phyloP scores from a whole-genome alignment of 2,888 invertebrate genomes.

The Drosophila maculinotata region DNA sequence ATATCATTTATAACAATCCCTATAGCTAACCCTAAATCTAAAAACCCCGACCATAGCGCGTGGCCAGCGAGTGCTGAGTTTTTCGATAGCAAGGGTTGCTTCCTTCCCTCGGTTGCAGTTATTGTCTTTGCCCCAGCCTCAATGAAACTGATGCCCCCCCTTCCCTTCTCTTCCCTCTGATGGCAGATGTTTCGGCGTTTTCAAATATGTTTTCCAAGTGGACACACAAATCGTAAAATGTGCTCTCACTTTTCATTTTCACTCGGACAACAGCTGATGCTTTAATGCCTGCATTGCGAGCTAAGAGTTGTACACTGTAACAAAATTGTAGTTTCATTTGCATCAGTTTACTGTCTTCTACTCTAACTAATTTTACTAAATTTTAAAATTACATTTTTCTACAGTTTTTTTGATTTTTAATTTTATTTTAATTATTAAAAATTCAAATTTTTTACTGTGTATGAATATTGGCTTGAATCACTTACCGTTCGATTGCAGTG shows the following conservation, averaged over 20 bases:
- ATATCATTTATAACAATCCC: constrained; percentile 6
- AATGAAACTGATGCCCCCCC: constrained; percentile 77
- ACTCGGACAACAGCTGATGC: constrained; percentile 76
- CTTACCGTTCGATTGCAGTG: constrained; percentile 91
- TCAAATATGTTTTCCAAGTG: constrained; percentile 48
- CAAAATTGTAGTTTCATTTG: too few relatives aligned
- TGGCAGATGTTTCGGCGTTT: constrained; percentile 73
- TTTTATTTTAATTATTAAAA: too few relatives aligned
- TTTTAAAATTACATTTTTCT: too few relatives aligned
- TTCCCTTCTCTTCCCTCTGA: background rate
- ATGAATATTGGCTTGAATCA: constrained; percentile 50
- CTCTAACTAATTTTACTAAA: too few relatives aligned
- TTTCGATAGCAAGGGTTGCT: constrained; percentile 57
- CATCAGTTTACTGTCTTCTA: too few relatives aligned
- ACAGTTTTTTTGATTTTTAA: too few relatives aligned
- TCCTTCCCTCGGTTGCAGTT: constrained; percentile 32
- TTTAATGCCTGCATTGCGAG: constrained; percentile 17
- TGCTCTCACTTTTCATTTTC: too few relatives aligned
- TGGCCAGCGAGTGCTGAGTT: constrained; percentile 55
- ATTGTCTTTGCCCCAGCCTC: too few relatives aligned
- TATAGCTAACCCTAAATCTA: constrained; percentile 34
- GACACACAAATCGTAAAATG: constrained; percentile 84
- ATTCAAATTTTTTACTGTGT: background rate
- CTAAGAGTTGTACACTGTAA: constrained; percentile 6
- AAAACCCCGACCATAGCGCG: constrained; percentile 50